Evolutionary conservation across 2,113 vertebrate genomes (phyloP), one percentile per base, ranked within the genome.

Genomic region (Chionodraco myersi): DNA sequence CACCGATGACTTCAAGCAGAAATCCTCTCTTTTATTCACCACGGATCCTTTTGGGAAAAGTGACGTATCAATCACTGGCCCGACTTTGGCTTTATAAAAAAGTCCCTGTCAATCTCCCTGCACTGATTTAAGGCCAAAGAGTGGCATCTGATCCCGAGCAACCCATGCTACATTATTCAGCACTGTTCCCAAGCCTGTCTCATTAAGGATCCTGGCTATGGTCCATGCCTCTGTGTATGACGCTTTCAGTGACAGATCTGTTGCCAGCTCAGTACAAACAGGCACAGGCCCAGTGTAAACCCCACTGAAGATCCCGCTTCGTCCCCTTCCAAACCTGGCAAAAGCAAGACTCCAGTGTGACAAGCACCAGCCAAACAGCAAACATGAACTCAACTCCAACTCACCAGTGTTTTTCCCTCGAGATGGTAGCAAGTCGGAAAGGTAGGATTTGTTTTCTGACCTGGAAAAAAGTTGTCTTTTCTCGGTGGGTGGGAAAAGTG

Each of bases 151-250:
- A 88, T 86, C 86, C 83, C 52, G 62, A 73, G 80, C 77, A 77
- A 89, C 86, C 87, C 80, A 64, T 85, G 86, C 84, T 89, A 85
- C 91, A 93, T 94, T 93, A 94, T 95, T 94, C 89, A 94, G 72
- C 79, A 44, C 61, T 66, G 85, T 84, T 88, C 89, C 86, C 79
- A 85, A 88, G 91, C 88, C 85, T 76, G 90, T 92, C 91, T 92
- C 91, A 88, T 95, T 94, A 93, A 89, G 76, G 78, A 72, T 67
- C 85, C 85, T 93, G 92, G 91, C 88, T 26, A 26, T 74, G 72
- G 79, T 89, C 91, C 86, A 88, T 26, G 48, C 48, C 74, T 79
- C 76, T 47, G 64, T 84, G 69, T 77, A 68, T 49, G 79, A 88
- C 77, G 77, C 72, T 82, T 69, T 88, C 82, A 90, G 67, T 90